Conservation (phyloP, 2,797 vertebrate genomes). For the Carcharodon carcharias region DNA sequence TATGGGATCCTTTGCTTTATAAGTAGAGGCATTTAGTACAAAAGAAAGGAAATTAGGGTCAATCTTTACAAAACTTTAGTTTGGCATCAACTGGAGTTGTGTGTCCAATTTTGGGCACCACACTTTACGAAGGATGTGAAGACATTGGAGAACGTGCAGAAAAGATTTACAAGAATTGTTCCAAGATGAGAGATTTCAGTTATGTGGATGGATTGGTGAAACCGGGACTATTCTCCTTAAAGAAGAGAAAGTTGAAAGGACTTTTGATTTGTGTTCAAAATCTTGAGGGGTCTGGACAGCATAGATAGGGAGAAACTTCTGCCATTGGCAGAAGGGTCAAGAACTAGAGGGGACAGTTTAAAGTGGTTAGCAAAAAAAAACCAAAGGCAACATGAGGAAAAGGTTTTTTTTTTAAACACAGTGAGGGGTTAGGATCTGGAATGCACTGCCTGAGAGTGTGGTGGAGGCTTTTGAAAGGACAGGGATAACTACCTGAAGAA, state of each 20-base stretch:
- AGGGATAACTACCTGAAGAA: background rate
- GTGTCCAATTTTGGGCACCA: background rate
- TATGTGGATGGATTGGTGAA: background rate
- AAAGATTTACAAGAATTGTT: background rate
- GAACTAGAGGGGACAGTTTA: background rate
- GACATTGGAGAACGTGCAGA: background rate
- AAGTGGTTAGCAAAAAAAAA: background rate
- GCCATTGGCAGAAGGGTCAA: background rate
- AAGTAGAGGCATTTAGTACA: background rate
- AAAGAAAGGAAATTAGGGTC: background rate
- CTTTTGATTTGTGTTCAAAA: background rate
- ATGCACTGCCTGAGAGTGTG: background rate
- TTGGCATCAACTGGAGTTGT: background rate
- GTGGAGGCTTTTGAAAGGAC: background rate
- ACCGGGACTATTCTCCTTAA: background rate
- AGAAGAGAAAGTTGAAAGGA: background rate
- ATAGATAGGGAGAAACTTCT: background rate
- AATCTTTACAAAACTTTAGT: background rate
- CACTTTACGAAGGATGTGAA: background rate
- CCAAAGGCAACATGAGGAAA: background rate
- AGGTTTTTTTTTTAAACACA: too few species aligned
- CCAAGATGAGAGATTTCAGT: background rate
- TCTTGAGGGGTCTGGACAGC: background rate
- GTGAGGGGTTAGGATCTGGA: too few species aligned
- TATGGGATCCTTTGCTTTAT: background rate